A percentile compares a stretch with the other conserved stretches of the same genome.
phyloP scores from a whole-genome alignment of 2,113 vertebrate species.

The Phyllopteryx taeniolatus region DNA sequence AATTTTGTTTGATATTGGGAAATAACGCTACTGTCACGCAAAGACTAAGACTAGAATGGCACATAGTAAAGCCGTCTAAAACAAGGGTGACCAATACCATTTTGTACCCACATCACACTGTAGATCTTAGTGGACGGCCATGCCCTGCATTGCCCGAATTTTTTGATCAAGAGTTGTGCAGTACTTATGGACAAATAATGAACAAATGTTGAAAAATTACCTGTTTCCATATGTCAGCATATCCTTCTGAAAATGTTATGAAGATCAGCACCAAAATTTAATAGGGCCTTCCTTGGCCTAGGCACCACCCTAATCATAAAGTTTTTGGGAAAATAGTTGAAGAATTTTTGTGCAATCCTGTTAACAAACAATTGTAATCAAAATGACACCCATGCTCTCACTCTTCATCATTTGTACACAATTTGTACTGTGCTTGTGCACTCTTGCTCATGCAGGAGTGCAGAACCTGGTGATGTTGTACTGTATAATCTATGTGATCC shows the following conservation, averaged over 20 bases:
- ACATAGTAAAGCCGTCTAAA: not conserved
- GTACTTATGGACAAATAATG: not conserved
- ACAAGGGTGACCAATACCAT: not conserved
- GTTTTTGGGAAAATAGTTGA: too few species aligned
- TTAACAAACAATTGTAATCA: not conserved
- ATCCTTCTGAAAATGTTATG: too few species aligned
- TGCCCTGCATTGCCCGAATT: not conserved
- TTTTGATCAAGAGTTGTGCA: not conserved
- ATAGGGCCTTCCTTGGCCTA: too few species aligned
- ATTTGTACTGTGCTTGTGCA: not conserved
- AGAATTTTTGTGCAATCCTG: too few species aligned
- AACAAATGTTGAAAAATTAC: not conserved
- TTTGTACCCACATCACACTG: not conserved
- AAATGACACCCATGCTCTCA: not conserved
- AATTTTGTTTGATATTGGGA: slow-evolving; percentile 20
- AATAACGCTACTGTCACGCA: not conserved
- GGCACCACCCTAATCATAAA: too few species aligned
- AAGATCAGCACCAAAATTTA: too few species aligned
- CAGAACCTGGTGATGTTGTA: not conserved
- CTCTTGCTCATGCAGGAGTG: not conserved
- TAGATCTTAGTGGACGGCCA: not conserved
- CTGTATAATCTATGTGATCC: not conserved
- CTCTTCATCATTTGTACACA: not conserved
- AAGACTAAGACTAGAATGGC: not conserved
- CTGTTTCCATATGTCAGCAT: not conserved